These are phyloP conservation scores for Sycobia sp. DNA, from an alignment of 1,140 invertebrate species.

Conservation along the genomic window DNA sequence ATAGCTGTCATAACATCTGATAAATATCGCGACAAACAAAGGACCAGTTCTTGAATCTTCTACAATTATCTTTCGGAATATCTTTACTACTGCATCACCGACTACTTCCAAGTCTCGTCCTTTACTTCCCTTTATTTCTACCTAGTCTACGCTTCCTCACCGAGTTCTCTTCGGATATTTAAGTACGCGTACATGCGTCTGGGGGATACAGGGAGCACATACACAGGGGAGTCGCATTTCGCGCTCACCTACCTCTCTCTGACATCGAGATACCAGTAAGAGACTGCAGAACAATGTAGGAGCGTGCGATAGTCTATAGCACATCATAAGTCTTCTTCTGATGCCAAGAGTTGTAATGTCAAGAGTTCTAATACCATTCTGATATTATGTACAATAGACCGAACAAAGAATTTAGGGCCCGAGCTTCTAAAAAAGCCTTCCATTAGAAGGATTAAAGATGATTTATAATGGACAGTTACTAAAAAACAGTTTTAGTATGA, in stretches of 20 bases:
- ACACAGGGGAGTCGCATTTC: conserved; percentile 15
- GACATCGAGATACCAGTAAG: conserved; percentile 37
- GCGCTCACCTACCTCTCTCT: conserved; percentile 4
- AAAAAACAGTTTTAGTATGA: too few relatives aligned
- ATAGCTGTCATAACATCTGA: conserved; percentile 23
- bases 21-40: conserved; percentile 1
- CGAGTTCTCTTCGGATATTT: conserved; percentile 6
- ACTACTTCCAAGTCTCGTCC: too few relatives aligned
- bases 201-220: not conserved
- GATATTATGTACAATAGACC: too few relatives aligned
- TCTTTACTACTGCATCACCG: not conserved
- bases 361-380: too few relatives aligned
- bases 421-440: too few relatives aligned
- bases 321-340: conserved; percentile 51
- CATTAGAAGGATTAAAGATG: too few relatives aligned
- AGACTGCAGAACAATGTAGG: conserved; percentile 43
- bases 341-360: too few relatives aligned
- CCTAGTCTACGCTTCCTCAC: not conserved
- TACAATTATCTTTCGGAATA: conserved; percentile 8
- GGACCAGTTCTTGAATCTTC: not conserved
- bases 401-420: too few relatives aligned
- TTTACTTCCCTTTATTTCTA: not conserved
- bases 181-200: not conserved
- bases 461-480: too few relatives aligned
- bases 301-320: conserved; percentile 28